A percentile compares a stretch with the other conserved stretches of the same genome.
Evolutionary conservation across 1,140 invertebrate genomes (phyloP).

Genomic region (Drosophila watanabei): DNA sequence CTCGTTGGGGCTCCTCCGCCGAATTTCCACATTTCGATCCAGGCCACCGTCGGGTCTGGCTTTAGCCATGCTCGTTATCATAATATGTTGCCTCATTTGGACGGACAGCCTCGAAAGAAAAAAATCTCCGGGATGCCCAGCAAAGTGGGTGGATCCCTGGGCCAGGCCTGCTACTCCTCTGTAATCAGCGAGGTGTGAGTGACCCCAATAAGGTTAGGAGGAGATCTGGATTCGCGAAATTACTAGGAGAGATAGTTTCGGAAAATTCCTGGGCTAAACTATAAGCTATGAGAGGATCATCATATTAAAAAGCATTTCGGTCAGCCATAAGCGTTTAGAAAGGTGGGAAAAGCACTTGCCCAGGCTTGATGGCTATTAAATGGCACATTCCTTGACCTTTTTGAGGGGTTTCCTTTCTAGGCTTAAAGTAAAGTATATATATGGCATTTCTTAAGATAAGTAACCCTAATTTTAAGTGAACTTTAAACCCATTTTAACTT

Average conservation of each 20-base stretch:
- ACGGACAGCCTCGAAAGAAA: conserved; percentile 32
- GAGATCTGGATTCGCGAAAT: conserved; percentile 23
- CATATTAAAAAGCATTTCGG: conserved; percentile 57
- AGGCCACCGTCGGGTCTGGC: conserved; percentile 40
- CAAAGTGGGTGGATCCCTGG: conserved; percentile 38
- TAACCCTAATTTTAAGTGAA: background rate
- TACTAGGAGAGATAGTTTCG: conserved; percentile 30
- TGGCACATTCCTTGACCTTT: conserved; percentile 31
- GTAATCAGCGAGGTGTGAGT: conserved; percentile 71
- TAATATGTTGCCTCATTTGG: conserved; percentile 73
- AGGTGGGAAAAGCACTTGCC: conserved; percentile 33
- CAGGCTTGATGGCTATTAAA: conserved; percentile 2
- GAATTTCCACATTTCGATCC: conserved; percentile 45
- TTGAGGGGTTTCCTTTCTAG: background rate
- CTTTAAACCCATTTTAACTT: background rate
- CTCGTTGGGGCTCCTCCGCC: conserved; percentile 8
- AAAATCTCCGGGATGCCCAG: background rate
- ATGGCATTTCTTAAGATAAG: background rate
- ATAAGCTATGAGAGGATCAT: conserved; percentile 35
- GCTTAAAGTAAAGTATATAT: background rate
- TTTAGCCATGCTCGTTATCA: conserved; percentile 79
- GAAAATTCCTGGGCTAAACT: conserved; percentile 4
- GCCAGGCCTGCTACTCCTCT: conserved; percentile 25
- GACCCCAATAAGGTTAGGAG: conserved; percentile 58
- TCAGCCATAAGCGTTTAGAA: conserved; percentile 41